A percentile compares a stretch with the other conserved stretches of the same genome.
Evolutionary conservation across 2,797 vertebrate species (phyloP).

Genomic region (Chromobotia macracanthus): DNA sequence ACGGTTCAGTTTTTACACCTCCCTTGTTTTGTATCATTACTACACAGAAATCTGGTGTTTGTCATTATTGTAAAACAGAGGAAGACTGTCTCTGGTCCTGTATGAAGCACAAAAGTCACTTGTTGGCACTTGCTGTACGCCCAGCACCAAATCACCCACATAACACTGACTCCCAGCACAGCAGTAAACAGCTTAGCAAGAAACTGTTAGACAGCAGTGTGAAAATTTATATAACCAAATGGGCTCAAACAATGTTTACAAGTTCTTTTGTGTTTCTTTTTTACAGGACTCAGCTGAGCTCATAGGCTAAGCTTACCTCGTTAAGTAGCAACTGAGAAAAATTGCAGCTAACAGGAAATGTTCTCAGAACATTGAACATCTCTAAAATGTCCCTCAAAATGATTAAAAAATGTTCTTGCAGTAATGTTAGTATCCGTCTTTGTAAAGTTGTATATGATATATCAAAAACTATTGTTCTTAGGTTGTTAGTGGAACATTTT

Average conservation of each 20-base stretch:
- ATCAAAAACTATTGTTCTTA: no score
- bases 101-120: slow-evolving; percentile 4
- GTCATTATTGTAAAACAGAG: slow-evolving; percentile 5
- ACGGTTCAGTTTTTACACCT: not conserved
- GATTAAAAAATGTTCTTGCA: no score
- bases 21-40: not conserved
- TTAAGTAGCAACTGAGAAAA: slow-evolving; percentile 4
- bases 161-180: slow-evolving; percentile 10
- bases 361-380: no score
- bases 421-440: no score
- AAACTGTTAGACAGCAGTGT: slow-evolving; percentile 11
- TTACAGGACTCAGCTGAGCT: not conserved
- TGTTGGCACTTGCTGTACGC: slow-evolving; percentile 9
- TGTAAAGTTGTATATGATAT: no score
- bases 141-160: slow-evolving; percentile 12
- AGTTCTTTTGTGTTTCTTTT: not conserved
- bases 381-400: no score
- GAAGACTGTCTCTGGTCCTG: not conserved
- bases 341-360: no score
- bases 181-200: slow-evolving; percentile 7
- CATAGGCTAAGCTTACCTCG: not conserved
- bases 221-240: slow-evolving; percentile 26
- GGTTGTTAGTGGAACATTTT: no score
- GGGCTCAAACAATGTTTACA: slow-evolving; percentile 5
- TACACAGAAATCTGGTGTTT: not conserved